Base-by-base conservation (phyloP, 1,140 invertebrate species). In the Stegodyphus dumicola region DNA sequence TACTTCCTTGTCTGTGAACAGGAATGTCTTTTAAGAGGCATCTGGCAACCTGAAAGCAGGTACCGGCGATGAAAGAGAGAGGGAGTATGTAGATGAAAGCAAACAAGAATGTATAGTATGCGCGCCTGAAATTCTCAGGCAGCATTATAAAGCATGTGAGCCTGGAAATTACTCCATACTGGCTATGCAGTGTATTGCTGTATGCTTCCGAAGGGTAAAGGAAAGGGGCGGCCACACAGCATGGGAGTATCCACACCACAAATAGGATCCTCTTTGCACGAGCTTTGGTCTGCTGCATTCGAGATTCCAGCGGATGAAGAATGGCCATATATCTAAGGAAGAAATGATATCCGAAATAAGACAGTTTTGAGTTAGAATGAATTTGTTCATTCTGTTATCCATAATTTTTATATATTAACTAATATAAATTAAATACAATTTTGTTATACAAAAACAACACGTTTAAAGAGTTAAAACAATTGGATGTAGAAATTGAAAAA, bases 251-350 rank as follows among this genome's bases (percentile, higher is more conserved):
- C 91, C 92, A 92, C 0, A 90, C 90, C 6, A 88, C 85, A 0
- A 90, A 87, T 7, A 92, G 88, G n/a, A 92, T 91, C 49, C 89
- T 88, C 53, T 88, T 88, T 11, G 91, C 91, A 49, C 91, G 87
- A 0, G 89, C 88, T 87, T 91, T 90, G 51, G 89, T 91, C 70
- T 92, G 89, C 52, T 91, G 88, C 67, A 90, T 90, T 86, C 91
- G 89, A 10, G 90, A 90, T 9, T 91, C 89, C 18, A 92, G 87
- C 0, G 92, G 92, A 86, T 92, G 90, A 7, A 92, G 90, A 64
- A 92, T 91, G 17, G 91, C 92, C 87, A 91, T 91, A 79, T 92
- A 92, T 74, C 92, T 92, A 88, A 51, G 70, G 51, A 51, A 56
- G 6, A 17, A 66, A 77, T 60, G 56, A 60, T 60, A 33, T 33